Base-by-base conservation (phyloP, 2,113 vertebrate species). In the Macquaria ambigua region DNA sequence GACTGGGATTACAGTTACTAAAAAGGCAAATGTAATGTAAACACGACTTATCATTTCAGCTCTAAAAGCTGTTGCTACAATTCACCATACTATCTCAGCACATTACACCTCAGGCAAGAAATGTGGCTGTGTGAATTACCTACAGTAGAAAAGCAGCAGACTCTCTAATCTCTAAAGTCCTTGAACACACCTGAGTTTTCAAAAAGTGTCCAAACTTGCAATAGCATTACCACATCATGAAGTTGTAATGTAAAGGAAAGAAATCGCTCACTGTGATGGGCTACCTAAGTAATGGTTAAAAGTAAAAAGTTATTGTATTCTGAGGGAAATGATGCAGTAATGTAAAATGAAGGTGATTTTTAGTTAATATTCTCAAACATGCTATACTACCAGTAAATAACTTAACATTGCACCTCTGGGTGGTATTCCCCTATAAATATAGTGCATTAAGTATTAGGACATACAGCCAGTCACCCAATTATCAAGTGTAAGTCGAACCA, bases 401-500 rank as follows among this genome's bases (percentile, higher is more conserved):
- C 20, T 56, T 2, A 3, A 12, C 37, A 41, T n/a, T 70, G 74
- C 50, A 50, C 12, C 61, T 52, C 14, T 46, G 11, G 28, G 41
- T 74, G 71, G 63, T 34, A 31, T 53, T 67, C 21, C 25, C 56
- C 53, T 81, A 63, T 41, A 83, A 55, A 46, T 50, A 62, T 2
- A 46, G n/a, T 5, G 15, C 31, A 76, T 18, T 2, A 21, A 50
- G 61, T 39, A 85, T 81, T 18, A 61, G 79, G 67, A 85, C 70
- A 58, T 50, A 41, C 7, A 90, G 81, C 58, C 67, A 86, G 72
- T 73, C 83, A 70, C 89, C 78, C 37, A 87, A 84, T 87, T 79
- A 89, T 89, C 71, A 85, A 74, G 53, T 80, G 85, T 79, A 81
- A 93, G 90, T 79, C 37, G 28, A 87, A 74, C 71, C 88, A 80